Conservation (phyloP, 2,888 invertebrate genomes). For the Hipparchia sbordonii region DNA sequence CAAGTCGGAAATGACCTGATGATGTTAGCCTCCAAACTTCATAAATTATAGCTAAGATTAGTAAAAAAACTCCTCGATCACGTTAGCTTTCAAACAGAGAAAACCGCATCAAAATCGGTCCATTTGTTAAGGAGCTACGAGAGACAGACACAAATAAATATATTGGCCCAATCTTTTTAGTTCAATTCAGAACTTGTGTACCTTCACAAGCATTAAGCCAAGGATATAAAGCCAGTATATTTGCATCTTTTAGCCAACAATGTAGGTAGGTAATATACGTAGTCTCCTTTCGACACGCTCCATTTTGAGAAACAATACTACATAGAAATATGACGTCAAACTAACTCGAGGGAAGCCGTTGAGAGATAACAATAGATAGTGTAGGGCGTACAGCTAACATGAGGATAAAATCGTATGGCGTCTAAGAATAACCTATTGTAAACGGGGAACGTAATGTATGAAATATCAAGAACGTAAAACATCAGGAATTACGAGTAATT, state of each 20-base stretch:
- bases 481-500: not conserved
- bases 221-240: not conserved
- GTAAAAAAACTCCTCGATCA: too few relatives aligned
- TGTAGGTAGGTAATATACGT: not conserved
- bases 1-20: too few relatives aligned
- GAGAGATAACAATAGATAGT: conserved; percentile 3
- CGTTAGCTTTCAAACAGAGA: too few relatives aligned
- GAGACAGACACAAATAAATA: too few relatives aligned
- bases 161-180: too few relatives aligned
- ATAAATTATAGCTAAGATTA: too few relatives aligned
- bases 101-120: too few relatives aligned
- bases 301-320: conserved; percentile 13
- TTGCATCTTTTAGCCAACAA: not conserved
- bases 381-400: not conserved
- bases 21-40: too few relatives aligned
- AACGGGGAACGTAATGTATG: conserved; percentile 32
- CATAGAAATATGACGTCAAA: conserved; percentile 19
- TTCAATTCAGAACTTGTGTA: too few relatives aligned
- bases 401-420: conserved; percentile 33
- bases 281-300: not conserved
- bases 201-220: not conserved
- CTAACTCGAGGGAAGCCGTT: not conserved
- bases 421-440: conserved; percentile 46
- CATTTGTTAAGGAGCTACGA: too few relatives aligned
- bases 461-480: conserved; percentile 25